phyloP scores from a whole-genome alignment of 2,113 vertebrate species.

The Psephotus haematonotus region DNA sequence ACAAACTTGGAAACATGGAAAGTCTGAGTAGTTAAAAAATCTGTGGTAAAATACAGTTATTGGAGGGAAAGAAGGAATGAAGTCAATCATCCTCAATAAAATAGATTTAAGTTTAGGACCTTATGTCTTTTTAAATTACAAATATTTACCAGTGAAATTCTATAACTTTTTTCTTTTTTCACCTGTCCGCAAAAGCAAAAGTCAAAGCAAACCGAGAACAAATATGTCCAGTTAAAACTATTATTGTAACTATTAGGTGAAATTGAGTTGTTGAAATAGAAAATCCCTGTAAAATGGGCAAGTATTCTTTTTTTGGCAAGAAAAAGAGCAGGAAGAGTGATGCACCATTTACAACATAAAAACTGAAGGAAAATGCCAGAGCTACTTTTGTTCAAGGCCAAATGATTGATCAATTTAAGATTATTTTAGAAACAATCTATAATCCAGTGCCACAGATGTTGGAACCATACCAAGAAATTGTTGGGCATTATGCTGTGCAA shows the following conservation, averaged over 20 bases:
- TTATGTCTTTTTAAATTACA: neutral
- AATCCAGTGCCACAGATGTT: conserved; percentile 56
- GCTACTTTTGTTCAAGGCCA: conserved; percentile 55
- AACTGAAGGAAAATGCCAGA: conserved; percentile 59
- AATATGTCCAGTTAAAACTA: neutral
- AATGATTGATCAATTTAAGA: conserved; percentile 69
- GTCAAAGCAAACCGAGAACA: neutral
- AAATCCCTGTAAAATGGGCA: conserved; percentile 28
- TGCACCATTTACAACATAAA: conserved; percentile 43
- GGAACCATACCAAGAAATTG: conserved; percentile 35
- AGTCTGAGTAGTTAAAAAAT: neutral
- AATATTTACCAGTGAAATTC: conserved; percentile 13
- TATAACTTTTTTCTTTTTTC: neutral
- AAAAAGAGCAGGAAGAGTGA: conserved; percentile 30
- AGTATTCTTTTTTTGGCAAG: conserved; percentile 56
- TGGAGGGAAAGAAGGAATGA: neutral
- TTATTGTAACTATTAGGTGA: conserved; percentile 15
- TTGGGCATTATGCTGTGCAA: conserved; percentile 3
- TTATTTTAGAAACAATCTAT: conserved; percentile 68
- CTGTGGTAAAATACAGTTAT: neutral
- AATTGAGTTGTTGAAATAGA: conserved; percentile 49
- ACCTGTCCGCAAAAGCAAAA: neutral
- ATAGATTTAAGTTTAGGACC: conserved; percentile 32
- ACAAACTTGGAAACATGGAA: neutral
- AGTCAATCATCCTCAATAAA: conserved; percentile 25